phyloP scores from a whole-genome alignment of 2,797 vertebrate genomes.

The Chloroceryle inda region DNA sequence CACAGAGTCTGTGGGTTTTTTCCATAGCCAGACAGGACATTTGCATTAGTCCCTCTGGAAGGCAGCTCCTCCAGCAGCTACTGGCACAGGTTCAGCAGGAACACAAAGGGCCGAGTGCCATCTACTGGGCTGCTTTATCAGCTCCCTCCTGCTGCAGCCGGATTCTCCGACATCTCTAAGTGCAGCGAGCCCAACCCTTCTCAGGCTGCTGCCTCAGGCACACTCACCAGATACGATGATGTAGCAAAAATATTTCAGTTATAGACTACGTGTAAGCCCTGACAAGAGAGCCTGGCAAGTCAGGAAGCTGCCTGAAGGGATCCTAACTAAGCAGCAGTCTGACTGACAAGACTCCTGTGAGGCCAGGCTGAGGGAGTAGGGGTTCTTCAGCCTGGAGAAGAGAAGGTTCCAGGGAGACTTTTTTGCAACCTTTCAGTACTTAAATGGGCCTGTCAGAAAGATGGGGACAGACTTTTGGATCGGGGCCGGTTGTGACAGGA shows the following conservation, averaged over 20 bases:
- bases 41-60: rapidly evolving
- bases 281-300: background rate
- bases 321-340: background rate
- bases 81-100: background rate
- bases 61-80: background rate
- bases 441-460: background rate
- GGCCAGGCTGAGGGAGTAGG: background rate
- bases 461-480: background rate
- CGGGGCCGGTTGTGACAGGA: background rate
- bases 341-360: background rate
- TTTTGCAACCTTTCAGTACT: background rate
- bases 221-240: background rate
- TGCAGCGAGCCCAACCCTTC: background rate
- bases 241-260: background rate
- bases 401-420: background rate
- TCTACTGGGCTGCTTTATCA: background rate
- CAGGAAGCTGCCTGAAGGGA: background rate
- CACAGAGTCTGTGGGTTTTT: background rate
- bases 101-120: background rate
- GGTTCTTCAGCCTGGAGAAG: background rate
- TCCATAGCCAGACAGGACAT: rapidly evolving
- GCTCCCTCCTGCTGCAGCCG: background rate
- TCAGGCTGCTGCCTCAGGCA: background rate
- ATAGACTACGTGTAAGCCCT: background rate
- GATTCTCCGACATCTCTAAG: background rate